Percentiles rank a stretch among this genome's conserved stretches.
Evolutionary conservation across 2,888 invertebrate genomes (phyloP).

Genomic region (Diploptera punctata): DNA sequence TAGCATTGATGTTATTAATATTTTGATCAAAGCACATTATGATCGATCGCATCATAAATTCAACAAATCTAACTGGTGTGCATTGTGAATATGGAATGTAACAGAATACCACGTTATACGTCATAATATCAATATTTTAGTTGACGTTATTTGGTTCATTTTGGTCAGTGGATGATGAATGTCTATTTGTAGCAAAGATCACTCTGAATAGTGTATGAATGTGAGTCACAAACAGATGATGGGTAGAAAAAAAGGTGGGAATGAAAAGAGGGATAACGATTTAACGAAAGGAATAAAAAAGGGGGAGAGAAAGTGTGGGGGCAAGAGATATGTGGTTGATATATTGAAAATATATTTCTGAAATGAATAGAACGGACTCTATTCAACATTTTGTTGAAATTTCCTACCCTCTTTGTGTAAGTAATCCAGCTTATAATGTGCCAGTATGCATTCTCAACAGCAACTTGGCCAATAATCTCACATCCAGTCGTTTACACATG

Average conservation of each 20-base stretch:
- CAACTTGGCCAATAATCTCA: neutral
- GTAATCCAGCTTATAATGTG: neutral
- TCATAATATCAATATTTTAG: constrained; percentile 9
- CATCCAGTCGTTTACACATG: too few relatives aligned
- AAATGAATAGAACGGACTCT: neutral
- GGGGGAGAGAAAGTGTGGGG: constrained; percentile 1
- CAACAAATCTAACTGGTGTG: constrained; percentile 2
- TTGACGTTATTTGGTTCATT: neutral
- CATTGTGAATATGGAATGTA: neutral
- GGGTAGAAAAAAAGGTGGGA: neutral
- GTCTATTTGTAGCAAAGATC: constrained; percentile 7
- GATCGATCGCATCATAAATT: constrained; percentile 18
- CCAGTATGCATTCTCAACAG: neutral
- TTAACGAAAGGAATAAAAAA: neutral
- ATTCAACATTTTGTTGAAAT: constrained; percentile 5
- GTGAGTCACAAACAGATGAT: neutral
- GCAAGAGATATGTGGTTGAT: constrained; percentile 9
- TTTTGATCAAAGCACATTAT: neutral
- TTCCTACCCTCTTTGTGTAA: neutral
- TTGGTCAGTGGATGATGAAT: constrained; percentile 13
- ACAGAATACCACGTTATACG: neutral
- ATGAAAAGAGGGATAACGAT: constrained; percentile 21
- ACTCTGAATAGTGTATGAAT: constrained; percentile 9
- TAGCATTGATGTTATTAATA: constrained; percentile 17
- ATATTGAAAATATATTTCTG: constrained; percentile 7